Conservation (phyloP, 2,888 invertebrate species). For the Tipula vernalis region DNA sequence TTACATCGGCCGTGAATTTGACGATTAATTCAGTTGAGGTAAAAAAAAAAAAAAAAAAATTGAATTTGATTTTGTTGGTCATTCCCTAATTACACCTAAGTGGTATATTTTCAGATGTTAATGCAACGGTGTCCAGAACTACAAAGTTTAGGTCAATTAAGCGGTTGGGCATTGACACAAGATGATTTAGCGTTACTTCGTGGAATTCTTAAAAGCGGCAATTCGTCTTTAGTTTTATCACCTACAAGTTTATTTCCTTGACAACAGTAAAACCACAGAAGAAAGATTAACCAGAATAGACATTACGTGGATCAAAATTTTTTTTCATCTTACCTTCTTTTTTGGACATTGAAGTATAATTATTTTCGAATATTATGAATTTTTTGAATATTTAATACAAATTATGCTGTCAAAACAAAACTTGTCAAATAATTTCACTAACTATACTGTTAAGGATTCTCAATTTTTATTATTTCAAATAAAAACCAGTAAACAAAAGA, state of each 20-base stretch:
- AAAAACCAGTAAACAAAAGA: too few species aligned
- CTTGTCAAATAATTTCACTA: too few species aligned
- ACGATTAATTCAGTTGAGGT: constrained; percentile 48
- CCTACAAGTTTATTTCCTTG: constrained; percentile 26
- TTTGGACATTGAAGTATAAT: too few species aligned
- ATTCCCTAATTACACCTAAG: background rate
- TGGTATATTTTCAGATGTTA: constrained; percentile 32
- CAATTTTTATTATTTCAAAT: too few species aligned
- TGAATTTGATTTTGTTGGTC: background rate
- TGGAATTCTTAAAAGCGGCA: constrained; percentile 50
- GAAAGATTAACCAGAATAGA: too few species aligned
- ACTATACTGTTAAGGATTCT: too few species aligned
- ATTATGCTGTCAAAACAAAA: too few species aligned
- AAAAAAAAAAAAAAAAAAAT: constrained; percentile 16
- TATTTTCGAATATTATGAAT: too few species aligned
- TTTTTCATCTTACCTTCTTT: too few species aligned
- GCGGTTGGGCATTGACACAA: constrained; percentile 52
- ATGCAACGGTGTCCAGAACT: constrained; percentile 56
- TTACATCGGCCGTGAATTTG: constrained; percentile 51
- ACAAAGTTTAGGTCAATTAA: constrained; percentile 50
- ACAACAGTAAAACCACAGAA: too few species aligned
- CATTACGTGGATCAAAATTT: too few species aligned
- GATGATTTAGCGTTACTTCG: constrained; percentile 55
- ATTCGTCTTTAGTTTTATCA: constrained; percentile 49
- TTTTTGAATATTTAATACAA: too few species aligned